These are phyloP conservation scores for Loripinus fragilis DNA, from an alignment of 2,888 invertebrate genomes.

Conservation along the genomic window DNA sequence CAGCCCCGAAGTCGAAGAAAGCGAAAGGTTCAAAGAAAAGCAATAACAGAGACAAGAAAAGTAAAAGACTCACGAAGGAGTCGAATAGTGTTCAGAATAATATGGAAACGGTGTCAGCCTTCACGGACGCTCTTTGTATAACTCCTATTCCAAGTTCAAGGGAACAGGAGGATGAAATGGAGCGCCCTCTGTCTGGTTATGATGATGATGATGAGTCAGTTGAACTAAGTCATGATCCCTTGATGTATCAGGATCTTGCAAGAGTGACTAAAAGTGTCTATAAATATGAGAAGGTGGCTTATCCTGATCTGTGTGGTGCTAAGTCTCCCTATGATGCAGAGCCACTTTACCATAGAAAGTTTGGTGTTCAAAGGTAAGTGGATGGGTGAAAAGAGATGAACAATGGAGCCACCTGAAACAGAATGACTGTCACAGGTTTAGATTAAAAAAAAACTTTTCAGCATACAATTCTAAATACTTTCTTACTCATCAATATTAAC, in stretches of 20 bases:
- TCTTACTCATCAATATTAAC: too few species aligned
- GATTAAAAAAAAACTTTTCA: too few species aligned
- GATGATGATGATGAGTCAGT: constrained; percentile 64
- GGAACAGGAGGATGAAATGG: constrained; percentile 59
- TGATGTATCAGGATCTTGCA: constrained; percentile 79
- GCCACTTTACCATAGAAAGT: constrained; percentile 86
- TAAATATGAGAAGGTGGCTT: constrained; percentile 90
- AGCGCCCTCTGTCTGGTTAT: constrained; percentile 28
- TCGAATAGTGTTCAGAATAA: constrained; percentile 20
- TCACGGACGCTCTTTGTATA: constrained; percentile 68
- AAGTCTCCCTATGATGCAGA: constrained; percentile 85
- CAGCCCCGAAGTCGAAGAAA: constrained; percentile 60
- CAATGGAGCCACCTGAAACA: too few species aligned
- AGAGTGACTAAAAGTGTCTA: constrained; percentile 86
- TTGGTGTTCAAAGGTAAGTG: constrained; percentile 85
- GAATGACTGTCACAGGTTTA: too few species aligned
- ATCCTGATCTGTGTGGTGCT: constrained; percentile 89
- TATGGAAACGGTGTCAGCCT: constrained; percentile 42
- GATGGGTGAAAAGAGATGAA: too few species aligned
- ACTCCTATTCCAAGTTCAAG: constrained; percentile 60
- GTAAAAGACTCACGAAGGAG: constrained; percentile 52
- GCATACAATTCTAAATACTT: too few species aligned
- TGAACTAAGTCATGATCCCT: constrained; percentile 67
- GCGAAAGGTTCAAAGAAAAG: constrained; percentile 61
- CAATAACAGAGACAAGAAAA: constrained; percentile 51